Evolutionary conservation across 2,113 vertebrate genomes (phyloP).

Genomic region (Rousettus leschenaultii): DNA sequence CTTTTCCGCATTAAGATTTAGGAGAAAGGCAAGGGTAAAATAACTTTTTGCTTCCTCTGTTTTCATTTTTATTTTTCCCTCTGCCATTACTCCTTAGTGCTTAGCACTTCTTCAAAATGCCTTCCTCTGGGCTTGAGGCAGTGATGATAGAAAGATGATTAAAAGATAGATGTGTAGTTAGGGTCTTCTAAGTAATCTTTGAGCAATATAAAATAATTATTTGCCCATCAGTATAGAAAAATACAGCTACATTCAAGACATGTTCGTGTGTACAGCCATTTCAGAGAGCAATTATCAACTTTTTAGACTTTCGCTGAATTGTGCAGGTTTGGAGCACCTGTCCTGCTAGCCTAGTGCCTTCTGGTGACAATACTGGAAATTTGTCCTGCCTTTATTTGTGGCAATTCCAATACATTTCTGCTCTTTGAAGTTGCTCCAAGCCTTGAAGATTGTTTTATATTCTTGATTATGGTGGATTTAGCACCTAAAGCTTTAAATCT

Average conservation of each 20-base stretch:
- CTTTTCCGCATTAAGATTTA: neutral
- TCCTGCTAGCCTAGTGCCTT: neutral
- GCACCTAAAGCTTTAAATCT: neutral
- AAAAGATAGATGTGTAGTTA: neutral
- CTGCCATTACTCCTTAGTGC: neutral
- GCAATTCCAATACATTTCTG: neutral
- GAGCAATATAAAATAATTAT: neutral
- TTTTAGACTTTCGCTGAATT: neutral
- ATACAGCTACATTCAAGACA: slow-evolving; percentile 8
- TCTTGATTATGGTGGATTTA: neutral
- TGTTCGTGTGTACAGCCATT: neutral
- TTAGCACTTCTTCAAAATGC: neutral
- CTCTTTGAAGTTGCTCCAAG: neutral
- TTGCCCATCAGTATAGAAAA: neutral
- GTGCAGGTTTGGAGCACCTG: neutral
- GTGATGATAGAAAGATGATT: neutral
- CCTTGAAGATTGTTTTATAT: neutral
- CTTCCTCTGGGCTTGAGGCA: neutral
- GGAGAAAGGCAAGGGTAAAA: neutral
- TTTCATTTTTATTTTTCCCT: neutral
- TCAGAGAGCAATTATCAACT: neutral
- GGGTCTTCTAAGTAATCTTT: neutral
- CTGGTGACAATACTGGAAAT: neutral
- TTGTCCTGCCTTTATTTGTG: neutral
- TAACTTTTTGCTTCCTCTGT: neutral